Evolutionary conservation across 2,113 vertebrate genomes (phyloP).

Genomic region (Neotoma lepida): DNA sequence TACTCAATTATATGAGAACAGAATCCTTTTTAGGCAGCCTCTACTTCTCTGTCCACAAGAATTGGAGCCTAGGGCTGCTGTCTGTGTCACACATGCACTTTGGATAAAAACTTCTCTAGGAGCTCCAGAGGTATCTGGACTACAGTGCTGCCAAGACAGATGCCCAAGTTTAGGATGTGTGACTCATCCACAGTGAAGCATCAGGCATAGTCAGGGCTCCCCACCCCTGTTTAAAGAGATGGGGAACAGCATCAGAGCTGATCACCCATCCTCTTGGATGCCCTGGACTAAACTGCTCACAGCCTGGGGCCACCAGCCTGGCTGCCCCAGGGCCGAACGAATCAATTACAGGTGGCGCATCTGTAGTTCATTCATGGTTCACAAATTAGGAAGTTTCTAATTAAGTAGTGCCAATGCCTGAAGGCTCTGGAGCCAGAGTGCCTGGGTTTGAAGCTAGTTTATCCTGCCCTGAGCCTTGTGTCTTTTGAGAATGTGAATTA

Average conservation of each 20-base stretch:
- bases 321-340: slow-evolving; percentile 16
- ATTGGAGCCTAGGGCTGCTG: background rate
- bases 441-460: background rate
- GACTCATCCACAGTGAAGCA: background rate
- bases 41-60: background rate
- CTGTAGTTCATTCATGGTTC: slow-evolving; percentile 51
- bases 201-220: background rate
- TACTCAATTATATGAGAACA: background rate
- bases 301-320: slow-evolving; percentile 15
- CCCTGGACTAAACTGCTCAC: background rate
- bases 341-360: slow-evolving; percentile 47
- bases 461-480: background rate
- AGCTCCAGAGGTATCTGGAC: background rate
- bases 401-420: slow-evolving; percentile 25
- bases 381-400: slow-evolving; percentile 34
- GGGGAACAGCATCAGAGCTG: background rate
- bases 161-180: background rate
- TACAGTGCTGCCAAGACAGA: background rate
- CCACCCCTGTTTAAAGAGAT: background rate
- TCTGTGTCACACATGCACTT: background rate
- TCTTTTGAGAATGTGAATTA: background rate
- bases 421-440: slow-evolving; percentile 12
- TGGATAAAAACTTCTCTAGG: background rate
- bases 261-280: background rate
- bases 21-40: background rate